phyloP scores from a whole-genome alignment of 2,888 invertebrate genomes.

The Sipha maydis region DNA sequence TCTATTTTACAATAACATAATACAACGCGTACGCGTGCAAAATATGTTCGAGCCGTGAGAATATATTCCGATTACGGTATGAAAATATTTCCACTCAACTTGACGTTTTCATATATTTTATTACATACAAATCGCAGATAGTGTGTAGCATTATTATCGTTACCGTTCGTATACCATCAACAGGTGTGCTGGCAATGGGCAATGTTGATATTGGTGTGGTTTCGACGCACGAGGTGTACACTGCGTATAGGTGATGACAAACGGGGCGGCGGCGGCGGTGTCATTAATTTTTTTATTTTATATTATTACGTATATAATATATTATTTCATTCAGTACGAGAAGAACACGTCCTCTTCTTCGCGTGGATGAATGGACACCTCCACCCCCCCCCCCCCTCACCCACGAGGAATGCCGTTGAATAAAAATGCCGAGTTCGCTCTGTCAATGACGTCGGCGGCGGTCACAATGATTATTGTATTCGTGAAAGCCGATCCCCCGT shows the following conservation, averaged over 20 bases:
- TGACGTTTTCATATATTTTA: slow-evolving; percentile 51
- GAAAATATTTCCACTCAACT: slow-evolving; percentile 49
- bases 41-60: slow-evolving; percentile 31
- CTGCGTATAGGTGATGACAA: slow-evolving; percentile 42
- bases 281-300: slow-evolving; percentile 53
- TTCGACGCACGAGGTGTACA: neutral
- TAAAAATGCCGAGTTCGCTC: slow-evolving; percentile 4
- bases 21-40: neutral
- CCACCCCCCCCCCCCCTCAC: neutral
- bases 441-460: slow-evolving; percentile 3
- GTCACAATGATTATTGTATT: slow-evolving; percentile 28
- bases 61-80: neutral
- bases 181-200: slow-evolving; percentile 19
- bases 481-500: slow-evolving; percentile 47
- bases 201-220: slow-evolving; percentile 59
- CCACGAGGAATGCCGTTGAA: slow-evolving; percentile 32
- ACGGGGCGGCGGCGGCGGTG: slow-evolving; percentile 31
- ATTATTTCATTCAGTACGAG: slow-evolving; percentile 43
- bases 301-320: slow-evolving; percentile 17
- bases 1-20: neutral
- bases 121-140: neutral
- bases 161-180: neutral
- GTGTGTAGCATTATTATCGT: neutral
- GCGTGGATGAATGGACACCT: slow-evolving; percentile 29
- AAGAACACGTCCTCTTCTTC: neutral